Evolutionary conservation across 2,888 invertebrate species (phyloP), one percentile per base, ranked within the genome.

Genomic region (Cataglyphis cursor): DNA sequence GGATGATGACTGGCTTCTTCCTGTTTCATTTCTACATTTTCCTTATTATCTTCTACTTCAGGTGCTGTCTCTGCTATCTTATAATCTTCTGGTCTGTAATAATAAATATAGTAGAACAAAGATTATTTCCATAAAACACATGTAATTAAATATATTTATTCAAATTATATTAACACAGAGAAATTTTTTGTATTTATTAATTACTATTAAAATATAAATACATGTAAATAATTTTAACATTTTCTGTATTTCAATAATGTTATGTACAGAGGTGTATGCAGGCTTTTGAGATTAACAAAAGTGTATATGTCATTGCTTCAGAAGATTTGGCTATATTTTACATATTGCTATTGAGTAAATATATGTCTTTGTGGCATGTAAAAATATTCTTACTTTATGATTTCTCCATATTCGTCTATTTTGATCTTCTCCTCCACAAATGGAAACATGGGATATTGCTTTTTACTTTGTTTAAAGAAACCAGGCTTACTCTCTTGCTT

Each of bases 371-470:
- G 28, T 74, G 3, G 1, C 15, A 8, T 64, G 57, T 61, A 35
- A 31, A 72, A 64, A 31, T 44, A 65, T 81, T 82, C 54, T 91
- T 95, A 96, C 96, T 96, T 96, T 80, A 99, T 98, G 61, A 99
- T 97, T 95, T 99, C 99, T 0, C 99, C 99, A 93, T 99, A 99
- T 94, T 99, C 99, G 92, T 99, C 99, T 92, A 97, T 96, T 94
- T 98, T 97, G 41, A 99, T 96, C 93, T 98, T 97, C 85, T 99
- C 99, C 94, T 99, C 99, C 65, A 97, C 97, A 93, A 97, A 98
- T 0, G 99, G 99, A 95, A 98, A 99, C 98, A 99, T 99, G 0
- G 99, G 99, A 95, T 99, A 98, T 91, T 98, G 98, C 81, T 99
- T 98, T 95, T 99, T 98, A 78, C 97, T 97, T 2, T 97, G 97